Conservation (phyloP, 2,113 vertebrate genomes). For the Ia io region DNA sequence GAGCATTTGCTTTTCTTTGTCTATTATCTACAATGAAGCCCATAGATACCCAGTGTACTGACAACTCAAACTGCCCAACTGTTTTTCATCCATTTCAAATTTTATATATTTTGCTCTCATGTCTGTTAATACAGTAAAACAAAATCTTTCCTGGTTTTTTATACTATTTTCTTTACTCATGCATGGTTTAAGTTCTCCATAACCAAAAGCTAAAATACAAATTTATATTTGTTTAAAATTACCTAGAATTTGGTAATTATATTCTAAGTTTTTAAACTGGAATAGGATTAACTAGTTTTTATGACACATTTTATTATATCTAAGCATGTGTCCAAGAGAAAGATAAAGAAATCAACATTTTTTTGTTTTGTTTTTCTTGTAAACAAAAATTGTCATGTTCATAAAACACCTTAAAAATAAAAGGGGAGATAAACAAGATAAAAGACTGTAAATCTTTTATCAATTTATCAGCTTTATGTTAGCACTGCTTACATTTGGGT, state of each 20-base stretch:
- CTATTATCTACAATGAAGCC: not conserved
- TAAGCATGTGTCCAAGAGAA: not conserved
- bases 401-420: not conserved
- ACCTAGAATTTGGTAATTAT: not conserved
- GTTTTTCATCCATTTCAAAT: not conserved
- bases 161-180: not conserved
- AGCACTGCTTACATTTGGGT: not conserved
- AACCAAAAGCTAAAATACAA: not conserved
- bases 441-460: not conserved
- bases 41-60: not conserved
- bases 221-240: not conserved
- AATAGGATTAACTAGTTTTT: not conserved
- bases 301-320: not conserved
- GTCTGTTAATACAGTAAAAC: not conserved
- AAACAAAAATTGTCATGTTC: not conserved
- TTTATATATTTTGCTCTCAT: not conserved
- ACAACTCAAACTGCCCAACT: not conserved
- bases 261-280: not conserved
- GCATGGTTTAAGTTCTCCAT: not conserved
- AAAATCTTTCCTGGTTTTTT: not conserved
- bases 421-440: not conserved
- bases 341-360: not conserved
- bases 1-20: not conserved
- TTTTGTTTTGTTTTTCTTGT: not conserved
- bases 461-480: not conserved